A percentile compares a stretch with the other conserved stretches of the same genome.
Conservation (phyloP, 1,140 invertebrate genomes). For the Anastrepha obliqua region DNA sequence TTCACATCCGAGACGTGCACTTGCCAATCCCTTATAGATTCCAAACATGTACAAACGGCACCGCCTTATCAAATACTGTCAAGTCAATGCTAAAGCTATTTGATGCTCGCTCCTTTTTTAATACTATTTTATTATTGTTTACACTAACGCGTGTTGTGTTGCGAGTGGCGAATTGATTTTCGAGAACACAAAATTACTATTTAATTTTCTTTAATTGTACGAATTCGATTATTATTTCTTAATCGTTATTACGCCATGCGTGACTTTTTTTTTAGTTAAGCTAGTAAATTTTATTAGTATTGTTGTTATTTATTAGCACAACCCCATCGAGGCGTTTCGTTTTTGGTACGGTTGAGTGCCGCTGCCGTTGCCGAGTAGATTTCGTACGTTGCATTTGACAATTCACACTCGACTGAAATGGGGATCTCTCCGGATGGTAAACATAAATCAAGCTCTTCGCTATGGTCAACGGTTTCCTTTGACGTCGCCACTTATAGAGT, state of each 20-base stretch:
- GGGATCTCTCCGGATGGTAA: background rate
- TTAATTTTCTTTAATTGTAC: slow-evolving; percentile 16
- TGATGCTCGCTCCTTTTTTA: background rate
- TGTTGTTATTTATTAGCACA: slow-evolving; percentile 55
- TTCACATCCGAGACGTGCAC: slow-evolving; percentile 39
- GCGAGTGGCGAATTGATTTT: background rate
- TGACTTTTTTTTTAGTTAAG: background rate
- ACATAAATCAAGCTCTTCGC: slow-evolving; percentile 28
- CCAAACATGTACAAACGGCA: background rate
- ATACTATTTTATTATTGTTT: slow-evolving; percentile 10
- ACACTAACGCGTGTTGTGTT: background rate
- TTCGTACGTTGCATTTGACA: slow-evolving; percentile 57
- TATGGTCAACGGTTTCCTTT: slow-evolving; percentile 27
- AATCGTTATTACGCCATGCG: background rate
- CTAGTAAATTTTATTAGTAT: slow-evolving; percentile 43
- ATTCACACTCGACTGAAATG: slow-evolving; percentile 58
- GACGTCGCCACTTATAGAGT: background rate
- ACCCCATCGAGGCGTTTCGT: slow-evolving; percentile 24
- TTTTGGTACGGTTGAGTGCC: slow-evolving; percentile 19
- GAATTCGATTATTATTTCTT: slow-evolving; percentile 21
- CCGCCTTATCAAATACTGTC: background rate
- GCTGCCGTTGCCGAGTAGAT: slow-evolving; percentile 8
- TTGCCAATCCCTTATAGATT: slow-evolving; percentile 4
- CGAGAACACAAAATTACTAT: background rate
- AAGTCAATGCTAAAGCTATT: too few relatives aligned